phyloP scores from a whole-genome alignment of 2,113 vertebrate genomes.

The Camelus dromedarius region DNA sequence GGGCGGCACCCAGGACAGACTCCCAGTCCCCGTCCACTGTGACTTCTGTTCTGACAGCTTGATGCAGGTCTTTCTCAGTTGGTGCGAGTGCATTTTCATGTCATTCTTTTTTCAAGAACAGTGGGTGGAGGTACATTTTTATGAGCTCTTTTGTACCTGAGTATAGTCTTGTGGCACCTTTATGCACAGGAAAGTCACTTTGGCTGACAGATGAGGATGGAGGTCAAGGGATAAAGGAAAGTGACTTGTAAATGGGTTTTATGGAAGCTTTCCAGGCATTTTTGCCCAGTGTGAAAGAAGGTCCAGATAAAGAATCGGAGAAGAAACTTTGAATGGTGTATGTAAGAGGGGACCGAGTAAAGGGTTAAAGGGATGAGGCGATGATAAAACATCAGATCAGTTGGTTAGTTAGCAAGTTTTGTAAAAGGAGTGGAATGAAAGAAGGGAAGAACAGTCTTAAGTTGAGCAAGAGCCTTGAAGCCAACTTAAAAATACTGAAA shows the following conservation, averaged over 20 bases:
- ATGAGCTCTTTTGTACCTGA: not conserved
- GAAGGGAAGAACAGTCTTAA: not conserved
- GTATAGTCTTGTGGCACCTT: not conserved
- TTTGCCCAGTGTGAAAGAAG: not conserved
- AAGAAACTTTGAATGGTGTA: not conserved
- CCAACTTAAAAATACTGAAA: not conserved
- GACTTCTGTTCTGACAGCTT: not conserved
- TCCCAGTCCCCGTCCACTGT: not conserved
- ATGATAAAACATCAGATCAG: not conserved
- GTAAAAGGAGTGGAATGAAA: not conserved
- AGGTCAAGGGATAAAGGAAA: not conserved
- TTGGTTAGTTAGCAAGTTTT: not conserved
- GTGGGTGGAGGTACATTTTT: not conserved
- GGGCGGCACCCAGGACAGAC: not conserved
- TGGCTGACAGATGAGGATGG: not conserved
- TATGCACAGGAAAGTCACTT: not conserved
- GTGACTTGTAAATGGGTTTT: not conserved
- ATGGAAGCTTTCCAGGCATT: not conserved
- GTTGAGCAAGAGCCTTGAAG: conserved; percentile 14
- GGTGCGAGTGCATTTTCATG: not conserved
- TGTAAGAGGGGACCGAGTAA: not conserved
- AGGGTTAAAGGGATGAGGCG: not conserved
- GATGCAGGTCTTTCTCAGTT: not conserved
- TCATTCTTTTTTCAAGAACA: conserved; percentile 20
- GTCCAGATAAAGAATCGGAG: not conserved